These are phyloP conservation scores for Coelopa frigida DNA, from an alignment of 1,140 invertebrate genomes.

Conservation along the genomic window DNA sequence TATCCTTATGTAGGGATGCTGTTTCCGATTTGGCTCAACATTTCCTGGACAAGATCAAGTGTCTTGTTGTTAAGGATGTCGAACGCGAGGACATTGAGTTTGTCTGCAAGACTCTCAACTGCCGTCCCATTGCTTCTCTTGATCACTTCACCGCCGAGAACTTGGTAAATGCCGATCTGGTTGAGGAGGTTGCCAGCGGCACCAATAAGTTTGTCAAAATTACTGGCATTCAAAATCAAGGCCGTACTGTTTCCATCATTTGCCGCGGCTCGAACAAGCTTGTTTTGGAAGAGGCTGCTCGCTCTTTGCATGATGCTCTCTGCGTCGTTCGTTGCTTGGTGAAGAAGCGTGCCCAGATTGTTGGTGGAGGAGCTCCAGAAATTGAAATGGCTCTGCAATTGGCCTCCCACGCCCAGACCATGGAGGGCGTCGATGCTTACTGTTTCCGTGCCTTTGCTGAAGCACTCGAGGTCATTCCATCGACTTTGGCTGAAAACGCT, in stretches of 20 bases:
- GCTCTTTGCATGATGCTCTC: constrained; percentile 96
- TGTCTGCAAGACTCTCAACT: constrained; percentile 90
- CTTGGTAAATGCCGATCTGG: constrained; percentile 85
- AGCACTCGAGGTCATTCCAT: constrained; percentile 94
- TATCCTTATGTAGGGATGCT: constrained; percentile 60
- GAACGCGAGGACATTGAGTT: constrained; percentile 98
- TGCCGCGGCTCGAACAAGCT: constrained; percentile 96
- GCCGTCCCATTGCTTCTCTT: constrained; percentile 93
- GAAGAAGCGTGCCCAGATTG: constrained; percentile 81
- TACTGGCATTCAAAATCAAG: constrained; percentile 82
- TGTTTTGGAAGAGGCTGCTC: constrained; percentile 88
- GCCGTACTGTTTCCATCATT: constrained; percentile 87
- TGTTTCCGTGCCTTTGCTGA: constrained; percentile 92
- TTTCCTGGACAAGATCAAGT: constrained; percentile 98
- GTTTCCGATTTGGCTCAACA: constrained; percentile 95
- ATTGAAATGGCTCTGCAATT: constrained; percentile 85
- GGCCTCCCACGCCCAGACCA: constrained; percentile 71
- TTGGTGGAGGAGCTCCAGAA: constrained; percentile 96
- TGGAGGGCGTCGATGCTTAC: constrained; percentile 89
- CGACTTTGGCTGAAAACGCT: constrained; percentile 97
- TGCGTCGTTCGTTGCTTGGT: constrained; percentile 97
- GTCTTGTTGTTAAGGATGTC: constrained; percentile 97
- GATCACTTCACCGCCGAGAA: constrained; percentile 95
- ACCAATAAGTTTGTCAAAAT: constrained; percentile 91
- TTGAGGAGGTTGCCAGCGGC: constrained; percentile 89